These are phyloP conservation scores for Clamator glandarius DNA, from an alignment of 2,797 vertebrate genomes.

Conservation along the genomic window DNA sequence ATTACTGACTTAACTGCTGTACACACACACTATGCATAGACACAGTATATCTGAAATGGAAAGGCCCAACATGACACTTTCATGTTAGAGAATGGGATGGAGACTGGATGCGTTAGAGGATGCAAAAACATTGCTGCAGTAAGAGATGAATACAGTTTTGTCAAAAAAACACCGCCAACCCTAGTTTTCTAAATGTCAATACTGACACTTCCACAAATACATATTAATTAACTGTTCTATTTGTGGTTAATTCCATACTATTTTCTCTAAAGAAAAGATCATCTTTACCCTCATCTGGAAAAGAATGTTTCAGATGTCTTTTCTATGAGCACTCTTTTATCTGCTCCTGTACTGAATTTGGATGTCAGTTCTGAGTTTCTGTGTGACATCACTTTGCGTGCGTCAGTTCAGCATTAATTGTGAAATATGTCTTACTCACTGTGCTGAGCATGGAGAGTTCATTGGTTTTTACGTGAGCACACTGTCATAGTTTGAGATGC, in stretches of 20 bases:
- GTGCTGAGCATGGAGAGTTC: neutral
- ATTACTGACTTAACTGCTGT: neutral
- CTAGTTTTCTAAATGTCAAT: neutral
- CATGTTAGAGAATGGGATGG: neutral
- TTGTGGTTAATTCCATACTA: neutral
- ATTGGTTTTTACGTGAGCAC: constrained; percentile 14
- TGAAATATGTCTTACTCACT: constrained; percentile 37
- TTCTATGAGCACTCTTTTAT: neutral
- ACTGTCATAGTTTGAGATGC: neutral
- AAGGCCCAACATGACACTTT: neutral
- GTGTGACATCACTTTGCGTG: constrained; percentile 17
- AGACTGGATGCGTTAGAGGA: neutral
- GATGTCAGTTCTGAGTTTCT: constrained; percentile 19
- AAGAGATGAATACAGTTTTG: neutral
- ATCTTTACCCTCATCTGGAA: neutral
- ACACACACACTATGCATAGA: neutral
- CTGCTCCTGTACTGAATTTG: constrained; percentile 18
- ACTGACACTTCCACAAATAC: neutral
- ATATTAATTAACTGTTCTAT: neutral
- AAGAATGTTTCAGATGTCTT: neutral
- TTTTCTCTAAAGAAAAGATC: neutral
- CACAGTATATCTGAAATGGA: neutral
- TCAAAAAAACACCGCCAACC: neutral
- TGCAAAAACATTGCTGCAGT: neutral
- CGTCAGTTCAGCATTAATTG: neutral